Percentiles rank a stretch among this genome's conserved stretches.
Conservation (phyloP, 2,888 invertebrate genomes). For the Troglohyphantes excavatus region DNA sequence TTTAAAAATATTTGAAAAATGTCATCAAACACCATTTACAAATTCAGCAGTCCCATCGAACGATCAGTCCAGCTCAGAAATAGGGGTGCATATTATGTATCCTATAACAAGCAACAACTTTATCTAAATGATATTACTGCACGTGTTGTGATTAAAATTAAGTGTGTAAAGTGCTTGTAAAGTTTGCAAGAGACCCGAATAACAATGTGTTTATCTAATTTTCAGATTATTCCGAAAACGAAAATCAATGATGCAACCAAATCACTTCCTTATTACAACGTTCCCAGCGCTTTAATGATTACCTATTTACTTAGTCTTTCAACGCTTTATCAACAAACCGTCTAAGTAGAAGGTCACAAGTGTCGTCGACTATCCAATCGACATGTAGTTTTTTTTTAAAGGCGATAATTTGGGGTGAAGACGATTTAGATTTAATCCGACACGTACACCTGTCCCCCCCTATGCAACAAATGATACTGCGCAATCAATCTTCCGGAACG, state of each 20-base stretch:
- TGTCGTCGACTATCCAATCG: slow-evolving; percentile 1
- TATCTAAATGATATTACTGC: too few relatives aligned
- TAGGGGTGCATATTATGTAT: too few relatives aligned
- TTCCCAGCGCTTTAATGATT: not conserved
- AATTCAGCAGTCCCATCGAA: too few relatives aligned
- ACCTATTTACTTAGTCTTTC: not conserved
- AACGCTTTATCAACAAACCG: not conserved
- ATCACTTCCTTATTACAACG: not conserved
- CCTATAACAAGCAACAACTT: too few relatives aligned
- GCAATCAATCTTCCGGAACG: slow-evolving; percentile 12
- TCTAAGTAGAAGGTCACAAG: not conserved
- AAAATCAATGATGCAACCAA: not conserved
- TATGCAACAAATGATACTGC: not conserved
- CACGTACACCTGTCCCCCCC: slow-evolving; percentile 19
- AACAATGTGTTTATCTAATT: too few relatives aligned
- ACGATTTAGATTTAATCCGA: slow-evolving; percentile 23
- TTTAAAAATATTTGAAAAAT: too few relatives aligned
- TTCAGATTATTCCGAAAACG: not conserved
- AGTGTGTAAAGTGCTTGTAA: too few relatives aligned
- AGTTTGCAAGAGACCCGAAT: too few relatives aligned
- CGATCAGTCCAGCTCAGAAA: too few relatives aligned
- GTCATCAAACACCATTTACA: too few relatives aligned
- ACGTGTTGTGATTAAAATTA: too few relatives aligned
- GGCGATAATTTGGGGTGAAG: not conserved
- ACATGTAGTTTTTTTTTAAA: not conserved